phyloP scores from a whole-genome alignment of 2,888 invertebrate species.

The Netelia melanura region DNA sequence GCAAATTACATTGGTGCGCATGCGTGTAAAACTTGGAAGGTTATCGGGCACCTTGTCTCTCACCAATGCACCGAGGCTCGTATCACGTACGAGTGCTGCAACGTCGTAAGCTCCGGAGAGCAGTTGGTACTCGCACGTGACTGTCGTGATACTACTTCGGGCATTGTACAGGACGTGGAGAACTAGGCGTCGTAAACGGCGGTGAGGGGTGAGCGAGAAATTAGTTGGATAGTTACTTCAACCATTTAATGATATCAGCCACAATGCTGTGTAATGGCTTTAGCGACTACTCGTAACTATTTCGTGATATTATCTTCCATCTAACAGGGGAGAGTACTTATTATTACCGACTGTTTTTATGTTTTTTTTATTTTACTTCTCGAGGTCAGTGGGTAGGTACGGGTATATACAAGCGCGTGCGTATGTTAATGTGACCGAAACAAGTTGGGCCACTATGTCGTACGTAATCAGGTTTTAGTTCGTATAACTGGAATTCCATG shows the following conservation, averaged over 20 bases:
- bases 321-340: conserved; percentile 48
- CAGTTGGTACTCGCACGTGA: conserved; percentile 54
- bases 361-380: conserved; percentile 47
- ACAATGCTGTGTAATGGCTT: conserved; percentile 60
- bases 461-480: conserved; percentile 45
- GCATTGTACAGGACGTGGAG: conserved; percentile 16
- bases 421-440: background rate
- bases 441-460: background rate
- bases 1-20: conserved; percentile 3
- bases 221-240: conserved; percentile 64
- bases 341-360: conserved; percentile 60
- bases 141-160: conserved; percentile 22
- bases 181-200: conserved; percentile 29
- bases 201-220: conserved; percentile 52
- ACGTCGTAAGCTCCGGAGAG: conserved; percentile 8
- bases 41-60: conserved; percentile 23
- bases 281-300: conserved; percentile 54
- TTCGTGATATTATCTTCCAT: conserved; percentile 61
- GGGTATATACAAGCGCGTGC: background rate
- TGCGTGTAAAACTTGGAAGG: conserved; percentile 12
- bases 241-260: conserved; percentile 66
- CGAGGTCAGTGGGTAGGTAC: conserved; percentile 54
- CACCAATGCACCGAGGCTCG: background rate
- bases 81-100: conserved; percentile 20
- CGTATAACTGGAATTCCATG: conserved; percentile 39